Evolutionary conservation across 2,113 vertebrate species (phyloP), one percentile per base, ranked within the genome.

Genomic region (Haliaeetus leucogaster): DNA sequence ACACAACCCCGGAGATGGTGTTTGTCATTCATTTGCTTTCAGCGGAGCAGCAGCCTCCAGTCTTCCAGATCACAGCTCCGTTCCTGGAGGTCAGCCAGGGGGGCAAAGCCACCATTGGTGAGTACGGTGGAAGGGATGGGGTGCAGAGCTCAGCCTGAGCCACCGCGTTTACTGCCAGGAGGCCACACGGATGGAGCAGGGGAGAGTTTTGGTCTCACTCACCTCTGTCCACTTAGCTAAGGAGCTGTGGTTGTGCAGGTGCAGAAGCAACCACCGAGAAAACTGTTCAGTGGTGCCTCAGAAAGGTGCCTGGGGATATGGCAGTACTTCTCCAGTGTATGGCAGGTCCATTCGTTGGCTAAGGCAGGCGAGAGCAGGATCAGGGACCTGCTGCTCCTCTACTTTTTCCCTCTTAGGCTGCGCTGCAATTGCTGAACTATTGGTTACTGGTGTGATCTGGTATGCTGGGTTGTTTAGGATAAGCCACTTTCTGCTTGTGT

Each of bases 1-100:
- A 98, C 97, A 98, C 97, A 3, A 99, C 98, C 45, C 98, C 99
- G 0, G 99, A 99, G 97, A 97, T 99, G 98, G 98, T 97, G 88
- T 99, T 99, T 92, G 98, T 99, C 81, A 96, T 99, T 83, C 98
- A 99, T 96, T 93, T 99, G 81, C 97, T 99, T 72, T 98, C 98
- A 3, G 98, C 97, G 1, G 98, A 98, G 73, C 98, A 97, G 95
- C 98, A 99, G 79, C 98, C 98, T 15, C 98, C 99, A 0, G 97
- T 98, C 17, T 99, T 99, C 94, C 99, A 98, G 97, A 98, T 99
- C 38, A 84, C 98, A 11, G 98, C 99, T 93, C 99, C 99, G 0
- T 90, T 98, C 95, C 98, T 99, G 82, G 98, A 99, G 97, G 99
- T 99, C 96, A 98, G 92, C 96, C 93, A 98, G 74, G 99, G 99